Evolutionary conservation across 2,113 vertebrate species (phyloP).

Genomic region (Nannospalax galili): DNA sequence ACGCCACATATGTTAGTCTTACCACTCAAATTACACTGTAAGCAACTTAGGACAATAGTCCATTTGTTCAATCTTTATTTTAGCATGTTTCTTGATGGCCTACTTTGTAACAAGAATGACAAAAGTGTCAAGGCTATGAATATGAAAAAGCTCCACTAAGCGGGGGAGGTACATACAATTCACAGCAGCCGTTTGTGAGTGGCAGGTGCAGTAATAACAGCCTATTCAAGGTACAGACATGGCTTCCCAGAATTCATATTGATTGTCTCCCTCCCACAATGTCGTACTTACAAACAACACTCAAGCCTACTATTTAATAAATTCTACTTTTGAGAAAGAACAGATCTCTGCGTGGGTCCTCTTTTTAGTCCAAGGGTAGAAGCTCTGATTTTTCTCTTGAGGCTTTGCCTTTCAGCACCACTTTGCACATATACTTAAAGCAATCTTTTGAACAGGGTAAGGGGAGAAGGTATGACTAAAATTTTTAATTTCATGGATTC

Average conservation of each 20-base stretch:
- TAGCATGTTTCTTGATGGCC: conserved; percentile 23
- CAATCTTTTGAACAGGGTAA: conserved; percentile 72
- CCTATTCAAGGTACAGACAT: conserved; percentile 45
- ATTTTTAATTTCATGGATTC: conserved; percentile 58
- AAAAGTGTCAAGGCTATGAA: not conserved
- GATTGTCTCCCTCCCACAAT: conserved; percentile 63
- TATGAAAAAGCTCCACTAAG: not conserved
- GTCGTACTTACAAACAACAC: conserved; percentile 59
- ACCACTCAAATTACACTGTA: not conserved
- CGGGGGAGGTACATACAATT: not conserved
- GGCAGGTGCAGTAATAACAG: conserved; percentile 33
- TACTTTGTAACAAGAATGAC: conserved; percentile 13
- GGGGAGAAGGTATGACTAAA: conserved; percentile 61
- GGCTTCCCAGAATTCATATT: conserved; percentile 54
- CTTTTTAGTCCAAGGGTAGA: conserved; percentile 74
- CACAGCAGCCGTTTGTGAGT: conserved; percentile 4
- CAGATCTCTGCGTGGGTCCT: conserved; percentile 77
- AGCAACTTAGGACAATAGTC: not conserved
- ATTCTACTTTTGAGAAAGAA: conserved; percentile 68
- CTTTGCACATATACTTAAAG: conserved; percentile 78
- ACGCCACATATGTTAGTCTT: not conserved
- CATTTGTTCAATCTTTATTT: conserved; percentile 1
- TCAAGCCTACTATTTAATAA: conserved; percentile 59
- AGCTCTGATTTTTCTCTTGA: conserved; percentile 70
- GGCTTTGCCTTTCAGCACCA: conserved; percentile 79